Conservation (phyloP, 2,797 vertebrate species). For the Anguilla marmorata region DNA sequence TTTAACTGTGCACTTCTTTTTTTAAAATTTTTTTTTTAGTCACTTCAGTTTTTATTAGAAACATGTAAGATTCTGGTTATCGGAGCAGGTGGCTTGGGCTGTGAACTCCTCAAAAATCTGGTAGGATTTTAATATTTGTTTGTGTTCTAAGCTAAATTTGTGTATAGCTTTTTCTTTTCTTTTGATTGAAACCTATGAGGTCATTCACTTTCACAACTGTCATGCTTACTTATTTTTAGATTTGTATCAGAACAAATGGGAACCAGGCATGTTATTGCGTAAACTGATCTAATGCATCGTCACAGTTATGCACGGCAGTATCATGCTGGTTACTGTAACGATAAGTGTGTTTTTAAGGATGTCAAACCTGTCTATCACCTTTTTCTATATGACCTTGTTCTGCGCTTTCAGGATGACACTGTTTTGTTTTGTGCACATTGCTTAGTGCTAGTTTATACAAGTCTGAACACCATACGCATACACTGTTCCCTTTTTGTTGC, state of each 20-base stretch:
- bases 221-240: not conserved
- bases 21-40: slow-evolving; percentile 62
- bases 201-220: not conserved
- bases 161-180: slow-evolving; percentile 42
- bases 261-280: not conserved
- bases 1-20: not conserved
- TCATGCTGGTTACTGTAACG: not conserved
- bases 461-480: not conserved
- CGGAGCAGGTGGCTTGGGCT: slow-evolving; percentile 94
- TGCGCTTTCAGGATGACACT: not conserved
- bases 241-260: not conserved
- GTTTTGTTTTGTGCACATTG: not conserved
- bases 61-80: slow-evolving; percentile 96
- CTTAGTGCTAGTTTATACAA: not conserved
- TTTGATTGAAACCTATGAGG: not conserved
- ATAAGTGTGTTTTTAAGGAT: not conserved
- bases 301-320: not conserved
- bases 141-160: not conserved
- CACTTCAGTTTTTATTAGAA: slow-evolving; percentile 91
- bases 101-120: slow-evolving; percentile 97
- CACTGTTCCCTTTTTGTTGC: not conserved
- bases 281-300: not conserved
- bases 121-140: slow-evolving; percentile 64
- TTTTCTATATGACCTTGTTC: not conserved
- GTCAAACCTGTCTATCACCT: not conserved